Percentiles rank a stretch among this genome's conserved stretches.
phyloP scores from a whole-genome alignment of 2,113 vertebrate species.

The Nothoprocta perdicaria region DNA sequence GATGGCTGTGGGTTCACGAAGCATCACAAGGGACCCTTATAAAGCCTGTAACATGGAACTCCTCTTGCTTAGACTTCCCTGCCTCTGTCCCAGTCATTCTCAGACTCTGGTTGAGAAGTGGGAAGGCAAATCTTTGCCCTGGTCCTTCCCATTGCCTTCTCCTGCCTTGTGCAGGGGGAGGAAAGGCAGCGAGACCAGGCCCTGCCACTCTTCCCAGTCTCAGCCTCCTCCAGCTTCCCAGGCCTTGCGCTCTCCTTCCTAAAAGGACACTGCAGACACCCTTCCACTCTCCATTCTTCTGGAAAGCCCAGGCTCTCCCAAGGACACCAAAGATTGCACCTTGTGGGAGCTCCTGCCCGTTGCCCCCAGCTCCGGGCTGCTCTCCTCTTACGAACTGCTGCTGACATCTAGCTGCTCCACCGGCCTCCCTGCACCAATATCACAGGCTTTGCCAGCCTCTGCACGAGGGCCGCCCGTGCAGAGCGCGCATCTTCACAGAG shows the following conservation, averaged over 20 bases:
- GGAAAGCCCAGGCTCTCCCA: neutral
- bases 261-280: neutral
- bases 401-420: conserved; percentile 54
- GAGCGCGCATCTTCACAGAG: neutral
- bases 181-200: neutral
- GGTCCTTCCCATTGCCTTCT: neutral
- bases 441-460: neutral
- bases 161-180: neutral
- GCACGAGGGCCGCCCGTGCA: neutral
- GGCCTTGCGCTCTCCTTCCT: neutral
- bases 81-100: neutral
- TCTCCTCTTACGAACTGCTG: neutral
- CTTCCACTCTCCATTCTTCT: neutral
- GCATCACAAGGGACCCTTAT: neutral
- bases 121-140: neutral
- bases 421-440: neutral
- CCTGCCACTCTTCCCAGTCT: neutral
- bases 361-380: conserved; percentile 2
- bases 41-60: neutral
- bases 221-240: fast-evolving
- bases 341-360: neutral
- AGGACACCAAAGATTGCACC: fast-evolving
- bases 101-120: neutral
- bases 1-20: neutral
- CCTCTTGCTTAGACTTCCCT: neutral